phyloP scores from a whole-genome alignment of 2,888 invertebrate genomes.

The Apodemia mormo region DNA sequence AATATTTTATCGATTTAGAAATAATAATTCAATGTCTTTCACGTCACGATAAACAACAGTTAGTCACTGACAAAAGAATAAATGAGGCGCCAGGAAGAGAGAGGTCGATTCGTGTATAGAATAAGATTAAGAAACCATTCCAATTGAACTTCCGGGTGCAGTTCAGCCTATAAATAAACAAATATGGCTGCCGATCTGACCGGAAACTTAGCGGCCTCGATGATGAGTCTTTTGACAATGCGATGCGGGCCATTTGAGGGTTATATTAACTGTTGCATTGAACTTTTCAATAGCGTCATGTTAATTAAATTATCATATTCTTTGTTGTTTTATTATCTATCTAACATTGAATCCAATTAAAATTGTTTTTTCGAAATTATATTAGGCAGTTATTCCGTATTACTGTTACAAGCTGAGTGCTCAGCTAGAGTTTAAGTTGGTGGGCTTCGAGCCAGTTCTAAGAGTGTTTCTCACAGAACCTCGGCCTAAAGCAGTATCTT shows the following conservation, averaged over 20 bases:
- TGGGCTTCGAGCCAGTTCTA: too few species aligned
- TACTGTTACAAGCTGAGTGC: too few species aligned
- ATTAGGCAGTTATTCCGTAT: too few species aligned
- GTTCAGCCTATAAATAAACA: conserved; percentile 58
- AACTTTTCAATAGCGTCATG: neutral
- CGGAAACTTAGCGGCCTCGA: conserved; percentile 63
- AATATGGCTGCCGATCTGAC: conserved; percentile 48
- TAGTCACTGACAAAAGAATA: conserved; percentile 1
- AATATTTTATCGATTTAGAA: neutral
- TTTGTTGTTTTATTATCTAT: neutral
- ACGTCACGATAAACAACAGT: conserved; percentile 7
- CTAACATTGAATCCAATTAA: too few species aligned
- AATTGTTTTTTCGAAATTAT: too few species aligned
- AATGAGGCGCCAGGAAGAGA: conserved; percentile 37
- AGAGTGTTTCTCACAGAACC: too few species aligned
- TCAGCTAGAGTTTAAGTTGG: too few species aligned
- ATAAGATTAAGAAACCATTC: conserved; percentile 58
- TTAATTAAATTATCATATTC: conserved; percentile 1
- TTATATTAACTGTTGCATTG: conserved; percentile 2
- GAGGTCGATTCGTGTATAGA: conserved; percentile 5
- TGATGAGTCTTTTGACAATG: conserved; percentile 39
- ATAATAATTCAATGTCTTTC: neutral
- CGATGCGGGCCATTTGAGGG: conserved; percentile 1
- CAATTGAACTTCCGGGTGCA: conserved; percentile 59
- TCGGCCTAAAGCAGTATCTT: too few species aligned